phyloP scores from a whole-genome alignment of 2,888 invertebrate genomes.

The Mamestra brassicae region DNA sequence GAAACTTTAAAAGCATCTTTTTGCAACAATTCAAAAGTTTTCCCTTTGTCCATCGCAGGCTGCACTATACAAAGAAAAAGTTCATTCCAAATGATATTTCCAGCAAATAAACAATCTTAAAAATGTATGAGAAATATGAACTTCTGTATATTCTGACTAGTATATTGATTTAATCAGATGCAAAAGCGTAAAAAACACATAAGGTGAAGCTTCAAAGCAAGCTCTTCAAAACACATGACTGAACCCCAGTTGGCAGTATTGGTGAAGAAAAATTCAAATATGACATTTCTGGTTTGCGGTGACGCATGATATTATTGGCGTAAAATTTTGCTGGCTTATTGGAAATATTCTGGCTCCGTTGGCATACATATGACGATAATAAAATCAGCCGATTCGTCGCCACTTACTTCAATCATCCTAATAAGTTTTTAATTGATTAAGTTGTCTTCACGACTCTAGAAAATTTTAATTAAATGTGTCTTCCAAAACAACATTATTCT shows the following conservation, averaged over 20 bases:
- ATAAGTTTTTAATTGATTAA: constrained; percentile 12
- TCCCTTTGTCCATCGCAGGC: constrained; percentile 35
- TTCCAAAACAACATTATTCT: constrained; percentile 46
- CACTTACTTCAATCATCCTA: constrained; percentile 4
- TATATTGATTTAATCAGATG: constrained; percentile 13
- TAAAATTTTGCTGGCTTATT: constrained; percentile 31
- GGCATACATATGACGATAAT: constrained; percentile 1
- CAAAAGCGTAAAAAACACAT: constrained; percentile 17
- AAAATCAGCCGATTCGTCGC: constrained; percentile 1
- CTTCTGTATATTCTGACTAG: neutral
- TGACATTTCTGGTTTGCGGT: constrained; percentile 43
- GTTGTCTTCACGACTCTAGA: constrained; percentile 13
- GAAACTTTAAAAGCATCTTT: constrained; percentile 54
- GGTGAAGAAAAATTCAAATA: constrained; percentile 44
- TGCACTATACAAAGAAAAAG: constrained; percentile 22
- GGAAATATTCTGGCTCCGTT: constrained; percentile 30
- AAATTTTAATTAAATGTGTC: constrained; percentile 36
- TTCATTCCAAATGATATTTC: constrained; percentile 21
- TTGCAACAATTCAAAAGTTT: constrained; percentile 53
- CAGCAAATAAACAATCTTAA: neutral
- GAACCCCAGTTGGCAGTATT: constrained; percentile 43
- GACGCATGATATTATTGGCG: constrained; percentile 36
- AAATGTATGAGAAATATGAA: constrained; percentile 3
- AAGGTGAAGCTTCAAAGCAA: constrained; percentile 11
- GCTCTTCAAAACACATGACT: constrained; percentile 41